Percentiles rank a stretch among this genome's conserved stretches.
phyloP scores from a whole-genome alignment of 2,113 vertebrate species.

The Gnathonemus longibarbis region DNA sequence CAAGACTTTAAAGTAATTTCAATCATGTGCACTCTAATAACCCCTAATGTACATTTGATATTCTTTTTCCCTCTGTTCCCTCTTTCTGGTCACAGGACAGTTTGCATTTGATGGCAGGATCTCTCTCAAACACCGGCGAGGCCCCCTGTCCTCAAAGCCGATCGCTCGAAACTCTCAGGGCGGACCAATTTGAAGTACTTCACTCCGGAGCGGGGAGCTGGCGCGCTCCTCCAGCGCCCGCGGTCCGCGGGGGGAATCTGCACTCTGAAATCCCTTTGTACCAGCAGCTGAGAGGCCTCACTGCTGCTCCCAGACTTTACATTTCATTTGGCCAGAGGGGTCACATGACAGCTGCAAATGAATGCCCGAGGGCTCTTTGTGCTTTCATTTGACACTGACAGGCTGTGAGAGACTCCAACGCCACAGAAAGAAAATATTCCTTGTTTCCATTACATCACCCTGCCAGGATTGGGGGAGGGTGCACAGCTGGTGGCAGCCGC shows the following conservation, averaged over 20 bases:
- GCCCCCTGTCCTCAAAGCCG: slow-evolving; percentile 26
- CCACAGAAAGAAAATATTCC: slow-evolving; percentile 66
- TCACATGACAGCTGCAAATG: slow-evolving; percentile 69
- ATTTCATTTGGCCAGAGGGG: slow-evolving; percentile 58
- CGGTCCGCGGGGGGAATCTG: slow-evolving; percentile 32
- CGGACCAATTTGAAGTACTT: slow-evolving; percentile 44
- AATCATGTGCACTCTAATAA: neutral
- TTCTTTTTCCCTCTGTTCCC: neutral
- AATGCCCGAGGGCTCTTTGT: slow-evolving; percentile 60
- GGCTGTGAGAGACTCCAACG: slow-evolving; percentile 61
- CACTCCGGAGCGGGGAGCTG: slow-evolving; percentile 43
- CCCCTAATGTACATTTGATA: neutral
- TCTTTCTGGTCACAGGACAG: neutral
- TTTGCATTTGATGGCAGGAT: slow-evolving; percentile 17
- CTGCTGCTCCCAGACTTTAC: slow-evolving; percentile 51
- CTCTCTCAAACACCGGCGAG: slow-evolving; percentile 4
- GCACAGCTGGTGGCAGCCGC: slow-evolving; percentile 88
- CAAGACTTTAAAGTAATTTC: neutral
- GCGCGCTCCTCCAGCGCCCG: slow-evolving; percentile 40
- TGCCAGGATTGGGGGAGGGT: slow-evolving; percentile 53
- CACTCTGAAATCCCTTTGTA: slow-evolving; percentile 53
- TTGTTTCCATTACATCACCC: slow-evolving; percentile 83
- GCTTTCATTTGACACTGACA: slow-evolving; percentile 65
- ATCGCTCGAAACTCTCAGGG: slow-evolving; percentile 40
- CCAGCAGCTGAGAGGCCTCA: slow-evolving; percentile 60